A percentile compares a stretch with the other conserved stretches of the same genome.
Evolutionary conservation across 2,797 vertebrate genomes (phyloP).

Genomic region (Toxotes lorentzi): DNA sequence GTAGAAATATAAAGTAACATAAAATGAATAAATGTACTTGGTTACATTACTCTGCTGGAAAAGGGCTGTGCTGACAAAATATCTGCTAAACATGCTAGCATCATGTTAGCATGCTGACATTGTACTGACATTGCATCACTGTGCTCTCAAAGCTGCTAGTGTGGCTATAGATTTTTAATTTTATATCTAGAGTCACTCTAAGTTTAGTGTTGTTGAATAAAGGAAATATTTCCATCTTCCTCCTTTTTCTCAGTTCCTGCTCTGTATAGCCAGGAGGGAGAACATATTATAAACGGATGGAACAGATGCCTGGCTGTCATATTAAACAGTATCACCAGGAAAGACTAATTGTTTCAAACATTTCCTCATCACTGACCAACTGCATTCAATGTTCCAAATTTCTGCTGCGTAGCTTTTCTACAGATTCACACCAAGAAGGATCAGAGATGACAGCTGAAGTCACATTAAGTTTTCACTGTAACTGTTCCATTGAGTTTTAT

Average conservation of each 20-base stretch:
- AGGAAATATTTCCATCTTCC: not conserved
- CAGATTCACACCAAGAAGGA: not conserved
- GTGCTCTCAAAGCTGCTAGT: not conserved
- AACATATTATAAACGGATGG: not conserved
- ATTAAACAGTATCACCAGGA: not conserved
- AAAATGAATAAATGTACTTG: not conserved
- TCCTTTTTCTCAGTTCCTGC: not conserved
- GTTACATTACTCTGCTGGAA: not conserved
- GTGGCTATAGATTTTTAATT: not conserved
- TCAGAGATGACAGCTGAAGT: not conserved
- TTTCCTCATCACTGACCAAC: slow-evolving; percentile 17
- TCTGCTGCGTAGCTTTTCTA: not conserved
- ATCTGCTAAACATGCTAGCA: not conserved
- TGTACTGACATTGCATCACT: not conserved
- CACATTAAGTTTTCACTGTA: not conserved
- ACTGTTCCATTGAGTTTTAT: slow-evolving; percentile 18
- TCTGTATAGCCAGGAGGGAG: not conserved
- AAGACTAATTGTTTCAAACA: slow-evolving; percentile 15
- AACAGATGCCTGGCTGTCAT: not conserved
- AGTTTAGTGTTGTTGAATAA: not conserved
- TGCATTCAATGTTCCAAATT: slow-evolving; percentile 6
- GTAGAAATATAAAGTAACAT: not conserved
- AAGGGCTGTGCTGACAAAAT: not conserved
- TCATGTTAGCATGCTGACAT: not conserved
- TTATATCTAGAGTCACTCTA: not conserved